Evolutionary conservation across 1,140 invertebrate genomes (phyloP).

Genomic region (Musca vetustissima): DNA sequence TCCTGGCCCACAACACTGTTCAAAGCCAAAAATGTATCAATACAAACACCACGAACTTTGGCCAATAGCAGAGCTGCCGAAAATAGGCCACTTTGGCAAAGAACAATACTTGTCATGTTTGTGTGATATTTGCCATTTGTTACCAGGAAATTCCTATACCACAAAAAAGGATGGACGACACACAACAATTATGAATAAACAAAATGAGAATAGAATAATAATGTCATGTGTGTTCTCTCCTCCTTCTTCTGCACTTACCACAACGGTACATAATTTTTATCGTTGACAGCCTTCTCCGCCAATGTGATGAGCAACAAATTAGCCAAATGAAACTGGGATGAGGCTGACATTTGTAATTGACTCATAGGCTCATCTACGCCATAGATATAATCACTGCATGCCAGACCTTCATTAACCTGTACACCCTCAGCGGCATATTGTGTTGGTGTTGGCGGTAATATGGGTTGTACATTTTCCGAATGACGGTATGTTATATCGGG

Average conservation of each 20-base stretch:
- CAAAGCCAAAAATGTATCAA: slow-evolving; percentile 52
- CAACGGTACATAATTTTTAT: slow-evolving; percentile 52
- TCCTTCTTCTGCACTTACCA: too few species aligned
- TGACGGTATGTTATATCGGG: slow-evolving; percentile 46
- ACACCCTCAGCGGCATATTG: slow-evolving; percentile 17
- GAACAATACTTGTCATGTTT: slow-evolving; percentile 54
- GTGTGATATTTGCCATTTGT: slow-evolving; percentile 54
- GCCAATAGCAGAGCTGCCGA: slow-evolving; percentile 50
- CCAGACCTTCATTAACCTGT: slow-evolving; percentile 35
- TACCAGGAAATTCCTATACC: slow-evolving; percentile 51
- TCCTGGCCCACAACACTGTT: slow-evolving; percentile 53
- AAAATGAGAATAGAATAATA: not conserved
- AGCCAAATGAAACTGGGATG: slow-evolving; percentile 54
- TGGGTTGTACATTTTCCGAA: slow-evolving; percentile 46
- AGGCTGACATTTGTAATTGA: slow-evolving; percentile 53
- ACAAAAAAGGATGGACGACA: not conserved
- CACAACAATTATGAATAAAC: not conserved
- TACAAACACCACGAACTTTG: slow-evolving; percentile 48
- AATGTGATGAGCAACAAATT: slow-evolving; percentile 52
- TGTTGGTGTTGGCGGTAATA: slow-evolving; percentile 34
- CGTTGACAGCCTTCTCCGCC: slow-evolving; percentile 51
- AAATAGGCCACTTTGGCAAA: slow-evolving; percentile 53
- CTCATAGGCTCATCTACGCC: slow-evolving; percentile 49
- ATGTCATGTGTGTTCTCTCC: too few species aligned
- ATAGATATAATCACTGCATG: slow-evolving; percentile 51